Base-by-base conservation (phyloP, 2,888 invertebrate genomes). In the Teleiodes luculella region DNA sequence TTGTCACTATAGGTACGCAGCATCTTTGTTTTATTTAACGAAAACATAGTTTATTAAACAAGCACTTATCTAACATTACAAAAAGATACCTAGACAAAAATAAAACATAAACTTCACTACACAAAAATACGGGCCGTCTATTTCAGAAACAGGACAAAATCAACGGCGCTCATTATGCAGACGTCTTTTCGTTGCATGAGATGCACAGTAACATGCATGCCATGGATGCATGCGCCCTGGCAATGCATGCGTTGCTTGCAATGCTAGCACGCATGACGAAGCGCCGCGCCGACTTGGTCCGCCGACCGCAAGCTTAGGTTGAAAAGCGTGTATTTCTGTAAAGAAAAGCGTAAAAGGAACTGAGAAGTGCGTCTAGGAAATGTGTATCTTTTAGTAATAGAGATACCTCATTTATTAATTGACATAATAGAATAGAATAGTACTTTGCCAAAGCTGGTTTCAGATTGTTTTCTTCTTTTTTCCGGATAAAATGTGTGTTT, bases 111-210 rank as follows among this genome's bases (percentile, higher is more conserved):
- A 20, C 11, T 41, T 16, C 18, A 5, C 39, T 20, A 18, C 43
- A 43, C 24, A 28, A 31, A 48, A 48, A 48, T 20, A 48, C 48
- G 35, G 35, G 33, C 35, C 35, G 18, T 18, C 18, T 7, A 48
- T n/a, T 20, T 35, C 16, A 35, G 33, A 33, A 31, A 41, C 39
- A 48, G 48, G 35, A 48, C 48, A 48, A 48, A 47, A 35, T 48
- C 35, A 48, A 48, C 35, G 35, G 20, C 31, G 14, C 48, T 48
- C 48, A 48, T 48, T 48, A 48, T 48, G 31, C 35, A 13, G 18
- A 11, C 48, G 48, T 48, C 33, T 48, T 35, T 48, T 47, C 30
- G 46, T 14, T 14, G 33, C 45, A 47, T 3, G 28, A 47, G 46
- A 41, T 43, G 43, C 43, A 28, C 43, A 28, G 24, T 13, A 18